Conservation (phyloP, 2,888 invertebrate species). For the Macropis europaea region DNA sequence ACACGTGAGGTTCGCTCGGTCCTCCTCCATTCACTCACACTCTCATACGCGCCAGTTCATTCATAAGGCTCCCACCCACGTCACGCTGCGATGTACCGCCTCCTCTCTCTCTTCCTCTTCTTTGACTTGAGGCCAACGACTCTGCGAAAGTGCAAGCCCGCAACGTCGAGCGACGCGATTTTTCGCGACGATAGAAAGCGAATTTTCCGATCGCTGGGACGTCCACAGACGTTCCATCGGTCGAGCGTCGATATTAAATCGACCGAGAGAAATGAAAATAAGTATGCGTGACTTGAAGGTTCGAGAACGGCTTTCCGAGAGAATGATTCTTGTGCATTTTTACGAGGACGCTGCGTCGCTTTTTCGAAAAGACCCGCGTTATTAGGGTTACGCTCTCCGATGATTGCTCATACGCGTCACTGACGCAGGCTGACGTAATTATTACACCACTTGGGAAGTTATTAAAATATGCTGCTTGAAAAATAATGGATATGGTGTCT, state of each 20-base stretch:
- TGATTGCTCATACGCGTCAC: conserved; percentile 36
- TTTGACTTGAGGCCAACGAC: conserved; percentile 63
- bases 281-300: background rate
- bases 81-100: conserved; percentile 60
- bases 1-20: conserved; percentile 60
- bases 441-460: conserved; percentile 30
- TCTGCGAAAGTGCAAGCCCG: conserved; percentile 43
- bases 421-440: conserved; percentile 26
- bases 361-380: conserved; percentile 32
- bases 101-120: too few species aligned
- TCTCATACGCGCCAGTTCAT: conserved; percentile 66
- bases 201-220: background rate
- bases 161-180: background rate
- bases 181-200: background rate
- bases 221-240: background rate
- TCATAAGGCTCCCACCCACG: conserved; percentile 69
- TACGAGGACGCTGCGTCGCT: background rate
- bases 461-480: background rate
- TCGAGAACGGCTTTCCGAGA: background rate
- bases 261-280: background rate
- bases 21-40: conserved; percentile 67
- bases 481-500: too few species aligned
- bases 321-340: background rate
- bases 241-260: background rate
- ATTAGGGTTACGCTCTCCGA: conserved; percentile 27